Evolutionary conservation across 2,888 invertebrate genomes (phyloP).

Genomic region (Geotrupes spiniger): DNA sequence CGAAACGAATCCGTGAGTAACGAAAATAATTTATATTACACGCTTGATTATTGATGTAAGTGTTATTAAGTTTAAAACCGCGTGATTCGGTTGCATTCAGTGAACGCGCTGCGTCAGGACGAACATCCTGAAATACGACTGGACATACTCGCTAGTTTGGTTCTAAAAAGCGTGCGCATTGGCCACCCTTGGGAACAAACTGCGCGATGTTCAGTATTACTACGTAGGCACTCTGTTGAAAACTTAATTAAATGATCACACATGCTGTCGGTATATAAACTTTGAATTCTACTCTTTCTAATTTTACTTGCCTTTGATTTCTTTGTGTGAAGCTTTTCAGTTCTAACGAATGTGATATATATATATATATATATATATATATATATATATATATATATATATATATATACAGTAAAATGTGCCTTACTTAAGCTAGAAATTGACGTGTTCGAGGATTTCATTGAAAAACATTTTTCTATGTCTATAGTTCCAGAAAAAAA

Average conservation of each 20-base stretch:
- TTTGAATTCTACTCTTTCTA: conserved; percentile 1
- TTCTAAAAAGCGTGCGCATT: conserved; percentile 44
- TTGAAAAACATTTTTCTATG: too few species aligned
- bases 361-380: too few species aligned
- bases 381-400: too few species aligned
- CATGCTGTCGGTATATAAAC: conserved; percentile 24
- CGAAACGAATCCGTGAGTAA: too few species aligned
- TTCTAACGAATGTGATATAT: too few species aligned
- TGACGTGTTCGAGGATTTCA: too few species aligned
- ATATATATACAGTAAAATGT: too few species aligned
- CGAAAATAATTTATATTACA: conserved; percentile 1
- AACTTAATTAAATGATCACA: conserved; percentile 39
- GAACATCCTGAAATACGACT: conserved; percentile 32
- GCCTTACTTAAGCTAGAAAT: too few species aligned
- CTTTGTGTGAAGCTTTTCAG: too few species aligned
- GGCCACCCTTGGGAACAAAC: conserved; percentile 39
- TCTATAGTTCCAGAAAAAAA: too few species aligned
- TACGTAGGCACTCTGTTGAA: conserved; percentile 36
- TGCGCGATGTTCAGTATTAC: conserved; percentile 38
- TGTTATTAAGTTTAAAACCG: not conserved
- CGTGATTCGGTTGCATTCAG: conserved; percentile 5
- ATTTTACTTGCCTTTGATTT: not conserved
- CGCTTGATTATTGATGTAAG: not conserved
- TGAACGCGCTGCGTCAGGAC: conserved; percentile 33
- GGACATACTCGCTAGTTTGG: conserved; percentile 34